Percentiles rank a stretch among this genome's conserved stretches.
phyloP scores from a whole-genome alignment of 92 coral and sea anemone genomes.

The Virgularia gustaviana region DNA sequence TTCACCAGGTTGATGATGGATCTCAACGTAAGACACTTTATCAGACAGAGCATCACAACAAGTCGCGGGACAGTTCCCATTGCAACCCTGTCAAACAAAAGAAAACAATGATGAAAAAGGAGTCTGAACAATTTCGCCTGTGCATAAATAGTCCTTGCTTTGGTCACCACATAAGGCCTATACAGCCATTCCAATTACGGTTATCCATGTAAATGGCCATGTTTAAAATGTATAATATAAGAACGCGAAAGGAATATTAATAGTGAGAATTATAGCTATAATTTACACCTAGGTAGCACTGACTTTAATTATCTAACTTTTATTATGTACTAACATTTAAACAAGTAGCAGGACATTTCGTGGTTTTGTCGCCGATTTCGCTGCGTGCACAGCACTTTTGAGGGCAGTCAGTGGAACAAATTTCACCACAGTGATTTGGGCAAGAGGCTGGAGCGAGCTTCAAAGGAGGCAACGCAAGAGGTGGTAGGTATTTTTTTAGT shows the following conservation, averaged over 20 bases:
- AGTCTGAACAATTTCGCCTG: too few relatives aligned
- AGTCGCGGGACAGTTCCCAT: constrained; percentile 7
- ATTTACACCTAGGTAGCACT: too few relatives aligned
- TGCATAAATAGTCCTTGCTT: too few relatives aligned
- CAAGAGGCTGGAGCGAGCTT: constrained; percentile 54
- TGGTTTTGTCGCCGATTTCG: constrained; percentile 7
- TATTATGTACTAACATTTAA: constrained; percentile 3
- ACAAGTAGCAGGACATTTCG: constrained; percentile 30
- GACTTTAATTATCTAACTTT: not conserved
- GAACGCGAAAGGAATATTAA: too few relatives aligned
- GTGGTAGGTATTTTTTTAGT: constrained; percentile 25
- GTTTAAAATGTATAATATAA: too few relatives aligned
- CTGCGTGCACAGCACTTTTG: constrained; percentile 56
- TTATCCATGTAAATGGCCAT: too few relatives aligned
- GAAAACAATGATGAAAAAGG: not conserved
- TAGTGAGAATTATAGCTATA: too few relatives aligned
- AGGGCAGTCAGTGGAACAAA: constrained; percentile 79
- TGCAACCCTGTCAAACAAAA: constrained; percentile 29
- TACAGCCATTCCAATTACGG: too few relatives aligned
- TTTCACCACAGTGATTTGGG: constrained; percentile 56
- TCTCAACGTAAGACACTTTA: constrained; percentile 24
- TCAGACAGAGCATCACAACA: constrained; percentile 21
- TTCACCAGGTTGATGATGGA: constrained; percentile 15
- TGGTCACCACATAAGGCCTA: too few relatives aligned
- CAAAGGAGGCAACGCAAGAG: constrained; percentile 26